Evolutionary conservation across 2,888 invertebrate genomes (phyloP).

Genomic region (Petrolisthes manimaculis): DNA sequence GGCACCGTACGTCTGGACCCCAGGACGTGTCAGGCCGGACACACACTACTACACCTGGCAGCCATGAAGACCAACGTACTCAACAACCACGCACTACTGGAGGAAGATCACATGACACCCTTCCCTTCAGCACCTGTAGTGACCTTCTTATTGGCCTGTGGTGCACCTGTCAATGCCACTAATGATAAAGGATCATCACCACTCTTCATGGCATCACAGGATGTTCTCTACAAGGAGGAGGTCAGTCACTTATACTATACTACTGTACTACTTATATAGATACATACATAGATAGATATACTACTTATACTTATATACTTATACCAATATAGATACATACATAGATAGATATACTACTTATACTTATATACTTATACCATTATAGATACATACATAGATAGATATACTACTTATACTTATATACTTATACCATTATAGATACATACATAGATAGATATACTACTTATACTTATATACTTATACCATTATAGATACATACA

Average conservation of each 20-base stretch:
- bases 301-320: too few species aligned
- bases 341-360: too few species aligned
- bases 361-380: too few species aligned
- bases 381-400: slow-evolving; percentile 19
- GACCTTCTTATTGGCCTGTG: slow-evolving; percentile 74
- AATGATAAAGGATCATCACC: slow-evolving; percentile 84
- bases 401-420: neutral
- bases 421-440: neutral
- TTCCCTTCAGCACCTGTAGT: slow-evolving; percentile 65
- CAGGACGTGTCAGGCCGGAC: slow-evolving; percentile 80
- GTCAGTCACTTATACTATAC: slow-evolving; percentile 71
- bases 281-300: too few species aligned
- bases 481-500: too few species aligned
- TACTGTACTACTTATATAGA: too few species aligned
- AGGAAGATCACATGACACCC: slow-evolving; percentile 65
- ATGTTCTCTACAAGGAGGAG: slow-evolving; percentile 80
- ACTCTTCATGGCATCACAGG: slow-evolving; percentile 83
- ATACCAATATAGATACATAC: too few species aligned
- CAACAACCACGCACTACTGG: slow-evolving; percentile 74
- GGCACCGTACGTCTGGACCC: slow-evolving; percentile 68
- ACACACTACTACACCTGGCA: slow-evolving; percentile 87
- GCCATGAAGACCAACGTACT: slow-evolving; percentile 61
- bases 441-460: neutral
- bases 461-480: too few species aligned
- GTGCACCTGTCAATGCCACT: slow-evolving; percentile 81